These are phyloP conservation scores for Phasianus colchicus DNA, from an alignment of 2,113 vertebrate genomes.

Conservation along the genomic window DNA sequence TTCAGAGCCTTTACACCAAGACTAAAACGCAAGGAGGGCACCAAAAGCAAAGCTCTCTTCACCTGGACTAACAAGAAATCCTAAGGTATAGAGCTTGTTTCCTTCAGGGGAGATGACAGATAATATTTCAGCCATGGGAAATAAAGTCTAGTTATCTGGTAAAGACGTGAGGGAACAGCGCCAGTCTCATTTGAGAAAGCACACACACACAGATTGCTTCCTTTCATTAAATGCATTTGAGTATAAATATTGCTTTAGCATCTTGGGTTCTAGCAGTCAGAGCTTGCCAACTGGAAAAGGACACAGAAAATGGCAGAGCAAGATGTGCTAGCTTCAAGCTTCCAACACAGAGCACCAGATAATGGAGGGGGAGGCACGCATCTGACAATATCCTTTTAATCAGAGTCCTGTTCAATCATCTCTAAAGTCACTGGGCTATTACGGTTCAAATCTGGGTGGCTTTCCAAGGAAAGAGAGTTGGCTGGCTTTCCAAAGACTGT, in stretches of 20 bases:
- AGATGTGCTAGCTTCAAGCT: constrained; percentile 40
- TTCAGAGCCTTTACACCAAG: background rate
- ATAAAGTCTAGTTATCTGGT: constrained; percentile 33
- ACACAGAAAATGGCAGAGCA: constrained; percentile 58
- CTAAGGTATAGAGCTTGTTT: constrained; percentile 9
- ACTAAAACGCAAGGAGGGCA: background rate
- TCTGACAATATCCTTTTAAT: constrained; percentile 51
- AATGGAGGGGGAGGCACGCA: constrained; percentile 46
- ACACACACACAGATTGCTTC: constrained; percentile 70
- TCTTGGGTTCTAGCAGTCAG: constrained; percentile 57
- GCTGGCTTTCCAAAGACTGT: constrained; percentile 19
- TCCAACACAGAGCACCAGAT: constrained; percentile 22
- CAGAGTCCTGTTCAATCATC: constrained; percentile 33
- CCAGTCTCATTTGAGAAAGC: constrained; percentile 64
- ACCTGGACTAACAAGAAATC: constrained; percentile 24
- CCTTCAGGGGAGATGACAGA: constrained; percentile 36
- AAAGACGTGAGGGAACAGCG: constrained; percentile 58
- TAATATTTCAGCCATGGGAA: constrained; percentile 52
- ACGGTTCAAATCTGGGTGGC: constrained; percentile 27
- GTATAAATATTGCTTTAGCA: constrained; percentile 73
- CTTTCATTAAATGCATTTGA: constrained; percentile 65
- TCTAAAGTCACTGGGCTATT: constrained; percentile 37
- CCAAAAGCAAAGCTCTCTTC: constrained; percentile 5
- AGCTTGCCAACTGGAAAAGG: constrained; percentile 72
- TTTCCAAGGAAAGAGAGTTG: constrained; percentile 42